Conservation (phyloP, 92 coral and sea anemone genomes). For the Heteractis magnifica region DNA sequence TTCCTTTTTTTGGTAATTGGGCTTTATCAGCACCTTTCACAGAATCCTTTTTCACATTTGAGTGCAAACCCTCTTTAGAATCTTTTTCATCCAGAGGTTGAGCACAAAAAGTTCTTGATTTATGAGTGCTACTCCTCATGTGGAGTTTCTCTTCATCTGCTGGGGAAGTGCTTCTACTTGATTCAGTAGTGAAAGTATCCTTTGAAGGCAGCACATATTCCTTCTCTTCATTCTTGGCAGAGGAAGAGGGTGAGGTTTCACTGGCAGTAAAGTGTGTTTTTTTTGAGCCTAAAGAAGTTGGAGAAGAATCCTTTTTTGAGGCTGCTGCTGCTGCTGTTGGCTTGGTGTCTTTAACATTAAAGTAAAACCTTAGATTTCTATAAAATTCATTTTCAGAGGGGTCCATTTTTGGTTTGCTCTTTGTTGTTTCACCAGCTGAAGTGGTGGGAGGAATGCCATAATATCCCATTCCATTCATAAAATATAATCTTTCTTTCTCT, state of each 20-base stretch:
- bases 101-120: neutral
- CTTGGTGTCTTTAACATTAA: slow-evolving; percentile 43
- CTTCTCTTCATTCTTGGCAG: neutral
- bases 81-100: neutral
- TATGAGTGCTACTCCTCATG: neutral
- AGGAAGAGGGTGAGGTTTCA: neutral
- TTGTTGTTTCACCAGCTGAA: neutral
- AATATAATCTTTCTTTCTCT: slow-evolving; percentile 11
- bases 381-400: slow-evolving; percentile 61
- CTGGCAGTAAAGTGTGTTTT: neutral
- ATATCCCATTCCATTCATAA: slow-evolving; percentile 22
- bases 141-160: neutral
- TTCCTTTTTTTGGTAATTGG: neutral
- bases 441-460: slow-evolving; percentile 8
- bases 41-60: too few species aligned
- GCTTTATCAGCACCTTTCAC: too few species aligned
- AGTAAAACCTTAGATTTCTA: slow-evolving; percentile 56
- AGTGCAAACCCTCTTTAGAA: neutral
- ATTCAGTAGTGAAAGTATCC: neutral
- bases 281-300: neutral
- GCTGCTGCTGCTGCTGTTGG: neutral
- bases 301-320: too few species aligned
- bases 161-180: neutral
- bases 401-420: neutral
- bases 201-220: neutral